Base-by-base conservation (phyloP, 2,888 invertebrate species). In the Nomada ferruginata region DNA sequence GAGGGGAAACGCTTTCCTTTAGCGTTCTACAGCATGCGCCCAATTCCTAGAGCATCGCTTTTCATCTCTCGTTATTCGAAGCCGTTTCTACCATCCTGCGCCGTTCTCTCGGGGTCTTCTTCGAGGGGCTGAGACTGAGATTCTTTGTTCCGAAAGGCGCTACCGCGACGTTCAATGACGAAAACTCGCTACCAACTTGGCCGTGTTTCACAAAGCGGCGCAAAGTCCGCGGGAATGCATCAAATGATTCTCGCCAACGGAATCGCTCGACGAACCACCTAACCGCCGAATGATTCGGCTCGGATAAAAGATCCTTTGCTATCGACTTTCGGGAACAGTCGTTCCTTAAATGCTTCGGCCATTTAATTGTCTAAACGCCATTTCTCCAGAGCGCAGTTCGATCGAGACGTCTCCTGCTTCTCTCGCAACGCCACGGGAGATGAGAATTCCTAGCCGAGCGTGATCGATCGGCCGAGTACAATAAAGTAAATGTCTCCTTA, bases 41-140 rank as follows among this genome's bases (percentile, higher is more conserved):
- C 87, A 90, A 90, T 91, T 91, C 89, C 86, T 91, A 91, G 89
- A 91, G 91, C 90, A 91, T 91, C 90, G 87, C 77, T 88, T 82
- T 66, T 78, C 59, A 57, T 66, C 71, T 68, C 52, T 72, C 63
- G 61, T 50, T 66, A 50, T 69, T 63, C 74, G 73, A 71, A 79
- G 55, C 74, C 78, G 79, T 74, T 50, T 42, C 59, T 82, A 63
- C 79, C 77, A 72, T 78, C 69, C 75, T 1, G 57, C 76, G 63
- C 75, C 65, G 69, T 73, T 64, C 59, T 44, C 76, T 57, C 63
- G 53, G 50, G 73, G 55, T 50, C 53, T 63, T 68, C 78, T 72
- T 60, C 74, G 78, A 72, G 42, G 36, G 74, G 72, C 83, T 78
- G 68, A 78, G 75, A 75, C 83, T 78, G 83, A 82, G 78, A 78